Evolutionary conservation across 2,113 vertebrate species (phyloP), one percentile per base, ranked within the genome.

Genomic region (Mustela lutreola): DNA sequence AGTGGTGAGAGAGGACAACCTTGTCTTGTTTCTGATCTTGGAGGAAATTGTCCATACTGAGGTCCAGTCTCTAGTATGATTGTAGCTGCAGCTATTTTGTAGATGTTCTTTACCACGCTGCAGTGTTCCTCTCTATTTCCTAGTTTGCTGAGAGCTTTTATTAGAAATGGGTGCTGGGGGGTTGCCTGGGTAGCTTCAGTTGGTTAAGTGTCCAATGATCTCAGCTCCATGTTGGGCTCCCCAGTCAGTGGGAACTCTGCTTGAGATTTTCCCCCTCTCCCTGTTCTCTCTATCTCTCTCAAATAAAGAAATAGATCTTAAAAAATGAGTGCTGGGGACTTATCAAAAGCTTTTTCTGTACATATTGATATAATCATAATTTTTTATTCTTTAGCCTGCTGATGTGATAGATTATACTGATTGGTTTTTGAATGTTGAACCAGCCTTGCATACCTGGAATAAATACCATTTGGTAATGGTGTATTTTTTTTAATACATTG

Each of bases 381-480:
- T 58, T 76, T 93, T 91, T 5, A 4, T n/a, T 73, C 22, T 87
- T 94, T 60, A 60, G 48, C 2, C 3, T 94, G 31, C 73, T 87
- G 7, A 67, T 28, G 12, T 76, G 33, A 82, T 88, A 9, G 1
- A 82, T 73, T 89, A 62, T 45, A 73, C 81, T 91, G 28, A 70
- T 70, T 94, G 36, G 85, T n/a, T 87, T 94, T 96, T 86, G 12
- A 86, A 81, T 63, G 76, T 91, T 86, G 58, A 91, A 58, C 31
- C 18, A 81, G 18, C 7, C 76, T 91, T 94, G 58, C 76, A 91
- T 67, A 45, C n/a, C 33, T 91, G 58, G 48, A 82, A 76, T 82
- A 82, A 73, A 76, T 67, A 6, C 5, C 14, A 50, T 75, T 65
- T 91, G 19, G 24, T 96, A n/a, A 28, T 50, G 18, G 26, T 76